These are phyloP conservation scores for Sitodiplosis mosellana DNA, from an alignment of 1,140 invertebrate genomes.

Conservation along the genomic window DNA sequence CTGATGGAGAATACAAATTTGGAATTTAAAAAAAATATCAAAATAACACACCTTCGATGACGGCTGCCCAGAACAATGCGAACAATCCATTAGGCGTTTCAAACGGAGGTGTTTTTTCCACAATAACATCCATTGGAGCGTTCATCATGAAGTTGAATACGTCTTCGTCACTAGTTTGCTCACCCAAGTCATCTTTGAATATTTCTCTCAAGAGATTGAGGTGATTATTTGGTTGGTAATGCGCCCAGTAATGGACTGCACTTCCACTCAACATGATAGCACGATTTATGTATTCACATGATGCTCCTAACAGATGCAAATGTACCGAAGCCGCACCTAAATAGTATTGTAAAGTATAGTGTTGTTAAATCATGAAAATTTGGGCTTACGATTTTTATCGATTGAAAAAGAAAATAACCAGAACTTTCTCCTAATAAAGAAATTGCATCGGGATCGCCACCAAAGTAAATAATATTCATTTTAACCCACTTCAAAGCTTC, in stretches of 20 bases:
- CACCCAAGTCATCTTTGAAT: not conserved
- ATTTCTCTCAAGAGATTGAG: not conserved
- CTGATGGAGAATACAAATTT: too few relatives aligned
- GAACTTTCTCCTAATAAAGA: constrained; percentile 34
- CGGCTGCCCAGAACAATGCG: not conserved
- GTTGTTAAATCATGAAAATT: not conserved
- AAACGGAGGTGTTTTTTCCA: not conserved
- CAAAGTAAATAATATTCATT: constrained; percentile 32
- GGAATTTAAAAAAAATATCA: too few relatives aligned
- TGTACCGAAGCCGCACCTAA: not conserved
- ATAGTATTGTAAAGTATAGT: not conserved
- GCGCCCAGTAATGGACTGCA: not conserved
- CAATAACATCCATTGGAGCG: not conserved
- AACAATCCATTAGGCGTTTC: not conserved
- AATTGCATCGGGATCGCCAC: constrained; percentile 31
- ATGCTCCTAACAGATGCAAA: not conserved
- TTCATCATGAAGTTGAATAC: not conserved
- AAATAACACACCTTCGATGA: not conserved
- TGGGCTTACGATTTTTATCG: not conserved
- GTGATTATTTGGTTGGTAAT: not conserved
- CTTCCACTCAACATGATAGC: not conserved
- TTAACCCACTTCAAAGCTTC: constrained; percentile 37
- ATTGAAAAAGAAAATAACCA: constrained; percentile 14
- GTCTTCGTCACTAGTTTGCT: not conserved
- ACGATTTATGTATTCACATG: not conserved